phyloP scores from a whole-genome alignment of 2,797 vertebrate species.

The Pangasius larnaudii region DNA sequence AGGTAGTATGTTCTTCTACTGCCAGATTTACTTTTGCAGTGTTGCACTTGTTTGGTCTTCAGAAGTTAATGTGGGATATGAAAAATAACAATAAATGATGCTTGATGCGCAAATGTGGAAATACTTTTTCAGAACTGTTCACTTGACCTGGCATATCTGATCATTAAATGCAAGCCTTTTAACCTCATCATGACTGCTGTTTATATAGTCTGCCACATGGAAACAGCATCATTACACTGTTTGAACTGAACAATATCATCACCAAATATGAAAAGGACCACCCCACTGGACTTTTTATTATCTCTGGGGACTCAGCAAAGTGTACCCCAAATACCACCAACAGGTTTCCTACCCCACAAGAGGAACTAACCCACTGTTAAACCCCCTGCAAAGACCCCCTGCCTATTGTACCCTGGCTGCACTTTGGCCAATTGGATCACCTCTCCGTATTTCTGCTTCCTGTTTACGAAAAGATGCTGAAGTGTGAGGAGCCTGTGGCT shows the following conservation, averaged over 20 bases:
- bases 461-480: background rate
- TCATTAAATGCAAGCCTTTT: no score
- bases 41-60: background rate
- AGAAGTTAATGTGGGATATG: background rate
- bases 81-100: background rate
- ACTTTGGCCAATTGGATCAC: background rate
- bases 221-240: background rate
- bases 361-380: background rate
- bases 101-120: background rate
- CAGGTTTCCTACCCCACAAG: background rate
- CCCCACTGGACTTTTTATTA: no score
- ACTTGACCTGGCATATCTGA: background rate
- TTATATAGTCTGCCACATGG: no score
- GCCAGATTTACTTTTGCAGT: background rate
- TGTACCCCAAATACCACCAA: background rate
- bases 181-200: no score
- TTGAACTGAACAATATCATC: no score
- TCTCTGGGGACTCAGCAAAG: background rate
- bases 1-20: background rate
- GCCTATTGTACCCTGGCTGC: background rate
- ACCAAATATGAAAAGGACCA: no score
- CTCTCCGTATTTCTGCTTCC: background rate
- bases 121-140: background rate
- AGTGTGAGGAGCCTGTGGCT: background rate
- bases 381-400: background rate